These are phyloP conservation scores for Pipa parva DNA, from an alignment of 2,113 vertebrate genomes.

Conservation along the genomic window DNA sequence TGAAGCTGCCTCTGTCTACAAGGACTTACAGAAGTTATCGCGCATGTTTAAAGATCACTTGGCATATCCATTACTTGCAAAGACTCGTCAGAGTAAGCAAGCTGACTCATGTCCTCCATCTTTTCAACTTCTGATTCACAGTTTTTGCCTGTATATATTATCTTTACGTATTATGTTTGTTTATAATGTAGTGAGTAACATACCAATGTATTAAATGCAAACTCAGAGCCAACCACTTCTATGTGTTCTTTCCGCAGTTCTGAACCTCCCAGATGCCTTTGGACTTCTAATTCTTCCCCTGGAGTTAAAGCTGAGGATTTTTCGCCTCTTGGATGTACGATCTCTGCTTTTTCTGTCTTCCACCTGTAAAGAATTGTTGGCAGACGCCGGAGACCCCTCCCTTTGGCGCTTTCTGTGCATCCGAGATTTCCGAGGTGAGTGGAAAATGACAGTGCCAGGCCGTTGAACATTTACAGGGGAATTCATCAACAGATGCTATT, in stretches of 20 bases:
- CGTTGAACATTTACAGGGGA: too few relatives aligned
- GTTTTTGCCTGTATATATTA: too few relatives aligned
- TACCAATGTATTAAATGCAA: too few relatives aligned
- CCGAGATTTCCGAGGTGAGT: constrained; percentile 79
- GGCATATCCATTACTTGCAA: constrained; percentile 84
- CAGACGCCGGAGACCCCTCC: constrained; percentile 67
- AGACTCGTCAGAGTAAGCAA: constrained; percentile 80
- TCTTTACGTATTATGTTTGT: too few relatives aligned
- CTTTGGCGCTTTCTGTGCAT: constrained; percentile 87
- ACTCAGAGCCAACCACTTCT: background rate
- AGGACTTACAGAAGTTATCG: constrained; percentile 80
- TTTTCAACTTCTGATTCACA: too few relatives aligned
- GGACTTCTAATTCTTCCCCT: constrained; percentile 81
- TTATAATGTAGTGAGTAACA: too few relatives aligned
- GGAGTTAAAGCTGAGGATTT: constrained; percentile 83
- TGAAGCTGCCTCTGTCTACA: constrained; percentile 70
- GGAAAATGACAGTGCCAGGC: background rate
- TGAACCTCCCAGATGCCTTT: constrained; percentile 85
- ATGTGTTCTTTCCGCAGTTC: constrained; percentile 54
- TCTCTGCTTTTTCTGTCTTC: constrained; percentile 75
- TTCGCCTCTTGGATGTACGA: constrained; percentile 77
- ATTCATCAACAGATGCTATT: too few relatives aligned
- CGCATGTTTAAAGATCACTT: constrained; percentile 89
- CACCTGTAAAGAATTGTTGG: constrained; percentile 69
- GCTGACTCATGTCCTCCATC: background rate